These are phyloP conservation scores for Oxyscelio sp. DNA, from an alignment of 2,888 invertebrate genomes.

Conservation along the genomic window DNA sequence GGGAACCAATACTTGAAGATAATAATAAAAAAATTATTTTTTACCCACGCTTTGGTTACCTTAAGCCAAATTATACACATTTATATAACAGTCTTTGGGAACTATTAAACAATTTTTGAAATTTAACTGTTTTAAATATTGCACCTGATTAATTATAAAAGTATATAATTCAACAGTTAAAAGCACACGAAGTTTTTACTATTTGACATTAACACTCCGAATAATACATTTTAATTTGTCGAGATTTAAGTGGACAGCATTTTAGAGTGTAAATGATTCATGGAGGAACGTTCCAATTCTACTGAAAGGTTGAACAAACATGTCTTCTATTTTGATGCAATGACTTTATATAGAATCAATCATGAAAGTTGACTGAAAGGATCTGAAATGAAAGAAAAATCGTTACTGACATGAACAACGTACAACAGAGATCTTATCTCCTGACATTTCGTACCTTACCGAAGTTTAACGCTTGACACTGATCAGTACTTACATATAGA, in stretches of 20 bases:
- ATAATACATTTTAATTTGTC: too few relatives aligned
- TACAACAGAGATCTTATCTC: conserved; percentile 15
- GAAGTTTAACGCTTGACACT: conserved; percentile 1
- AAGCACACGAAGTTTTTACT: too few relatives aligned
- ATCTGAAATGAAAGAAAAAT: conserved; percentile 34
- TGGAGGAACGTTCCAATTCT: not conserved
- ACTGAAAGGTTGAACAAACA: not conserved
- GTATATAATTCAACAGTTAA: too few relatives aligned
- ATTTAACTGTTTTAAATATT: too few relatives aligned
- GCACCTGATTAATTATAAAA: too few relatives aligned
- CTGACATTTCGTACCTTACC: conserved; percentile 36
- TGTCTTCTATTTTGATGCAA: not conserved
- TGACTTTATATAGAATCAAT: not conserved
- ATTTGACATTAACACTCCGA: too few relatives aligned
- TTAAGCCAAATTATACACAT: too few relatives aligned
- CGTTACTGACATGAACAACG: conserved; percentile 15
- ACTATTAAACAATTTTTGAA: too few relatives aligned
- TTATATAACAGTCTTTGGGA: too few relatives aligned
- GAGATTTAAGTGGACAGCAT: not conserved
- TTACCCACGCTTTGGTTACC: too few relatives aligned
- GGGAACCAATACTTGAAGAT: too few relatives aligned
- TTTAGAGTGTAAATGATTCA: not conserved
- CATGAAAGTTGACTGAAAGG: not conserved
- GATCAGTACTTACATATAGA: not conserved
- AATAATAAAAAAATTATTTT: too few relatives aligned